Evolutionary conservation across 64 coral and sea anemone genomes (phyloP).

Genomic region (Stichodactyla helianthus): DNA sequence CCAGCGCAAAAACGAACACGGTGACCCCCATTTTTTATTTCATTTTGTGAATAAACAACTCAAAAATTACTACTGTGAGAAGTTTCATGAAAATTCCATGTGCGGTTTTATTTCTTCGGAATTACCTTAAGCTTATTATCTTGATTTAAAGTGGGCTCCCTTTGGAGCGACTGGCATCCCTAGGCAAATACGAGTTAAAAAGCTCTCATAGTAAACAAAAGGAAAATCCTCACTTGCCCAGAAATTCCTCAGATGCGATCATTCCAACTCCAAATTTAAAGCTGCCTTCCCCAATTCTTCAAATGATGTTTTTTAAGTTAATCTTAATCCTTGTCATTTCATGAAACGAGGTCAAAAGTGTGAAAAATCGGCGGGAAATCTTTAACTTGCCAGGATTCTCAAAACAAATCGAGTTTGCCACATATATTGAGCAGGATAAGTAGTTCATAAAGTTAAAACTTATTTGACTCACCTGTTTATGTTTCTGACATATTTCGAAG

Average conservation of each 20-base stretch:
- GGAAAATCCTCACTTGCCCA: neutral
- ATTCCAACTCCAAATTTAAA: neutral
- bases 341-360: neutral
- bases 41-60: too few species aligned
- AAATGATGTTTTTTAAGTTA: neutral
- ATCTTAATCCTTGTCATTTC: neutral
- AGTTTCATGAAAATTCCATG: too few species aligned
- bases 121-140: too few species aligned
- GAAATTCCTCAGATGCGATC: neutral
- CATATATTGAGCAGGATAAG: neutral
- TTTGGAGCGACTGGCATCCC: too few species aligned
- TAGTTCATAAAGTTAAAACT: neutral
- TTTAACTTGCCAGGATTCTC: neutral
- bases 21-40: too few species aligned
- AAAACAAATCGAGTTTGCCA: neutral
- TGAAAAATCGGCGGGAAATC: neutral
- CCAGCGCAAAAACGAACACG: too few species aligned
- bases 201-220: neutral
- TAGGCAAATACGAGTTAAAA: neutral
- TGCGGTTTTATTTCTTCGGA: too few species aligned
- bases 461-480: neutral
- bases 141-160: too few species aligned
- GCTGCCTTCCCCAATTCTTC: neutral
- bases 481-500: neutral
- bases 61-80: too few species aligned